These are phyloP conservation scores for Pomatorhinus ruficollis DNA, from an alignment of 2,113 vertebrate genomes.

Conservation along the genomic window DNA sequence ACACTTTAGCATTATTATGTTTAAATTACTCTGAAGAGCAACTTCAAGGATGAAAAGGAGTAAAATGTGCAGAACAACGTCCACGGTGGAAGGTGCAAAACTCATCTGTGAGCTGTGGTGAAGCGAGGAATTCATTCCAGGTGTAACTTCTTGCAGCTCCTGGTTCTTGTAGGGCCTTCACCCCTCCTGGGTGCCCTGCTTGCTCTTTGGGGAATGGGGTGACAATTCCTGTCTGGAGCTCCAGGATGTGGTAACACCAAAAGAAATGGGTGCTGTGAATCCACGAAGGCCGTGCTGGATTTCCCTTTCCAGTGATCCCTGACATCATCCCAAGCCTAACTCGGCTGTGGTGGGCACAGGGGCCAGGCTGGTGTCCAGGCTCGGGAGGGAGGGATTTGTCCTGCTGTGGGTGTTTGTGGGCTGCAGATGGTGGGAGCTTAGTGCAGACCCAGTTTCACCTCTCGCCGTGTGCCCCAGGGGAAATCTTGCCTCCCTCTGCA, in stretches of 20 bases:
- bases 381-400: not conserved
- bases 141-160: not conserved
- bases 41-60: not conserved
- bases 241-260: not conserved
- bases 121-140: not conserved
- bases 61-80: not conserved
- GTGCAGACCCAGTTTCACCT: not conserved
- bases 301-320: not conserved
- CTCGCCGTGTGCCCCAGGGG: not conserved
- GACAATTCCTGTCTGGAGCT: not conserved
- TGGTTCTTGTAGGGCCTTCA: not conserved
- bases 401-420: not conserved
- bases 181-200: fast-evolving
- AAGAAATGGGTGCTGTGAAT: not conserved
- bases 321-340: fast-evolving
- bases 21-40: not conserved
- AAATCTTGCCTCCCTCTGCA: not conserved
- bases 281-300: not conserved
- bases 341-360: too few species aligned
- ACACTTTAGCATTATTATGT: not conserved
- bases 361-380: not conserved
- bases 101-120: not conserved
- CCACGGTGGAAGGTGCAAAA: not conserved
- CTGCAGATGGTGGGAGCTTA: not conserved
- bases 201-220: fast-evolving